phyloP scores from a whole-genome alignment of 1,140 invertebrate genomes.

The Listronotus oregonensis region DNA sequence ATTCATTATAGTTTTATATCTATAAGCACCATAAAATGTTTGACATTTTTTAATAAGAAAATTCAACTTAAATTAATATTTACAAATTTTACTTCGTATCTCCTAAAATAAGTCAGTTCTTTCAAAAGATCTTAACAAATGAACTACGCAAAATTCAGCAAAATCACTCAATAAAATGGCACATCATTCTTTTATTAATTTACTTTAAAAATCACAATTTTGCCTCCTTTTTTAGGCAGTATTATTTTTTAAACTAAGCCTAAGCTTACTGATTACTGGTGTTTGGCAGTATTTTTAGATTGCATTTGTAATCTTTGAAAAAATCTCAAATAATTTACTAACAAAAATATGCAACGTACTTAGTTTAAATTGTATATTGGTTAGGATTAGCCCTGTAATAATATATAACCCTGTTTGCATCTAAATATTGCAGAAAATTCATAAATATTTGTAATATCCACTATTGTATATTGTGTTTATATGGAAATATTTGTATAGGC shows the following conservation, averaged over 20 bases:
- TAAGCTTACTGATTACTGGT: slow-evolving; percentile 4
- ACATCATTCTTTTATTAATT: slow-evolving; percentile 28
- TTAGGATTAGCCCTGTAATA: no score
- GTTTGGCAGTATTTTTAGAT: slow-evolving; percentile 8
- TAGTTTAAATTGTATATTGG: no score
- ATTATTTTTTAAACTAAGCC: slow-evolving; percentile 18
- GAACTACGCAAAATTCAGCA: slow-evolving; percentile 22
- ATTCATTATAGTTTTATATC: slow-evolving; percentile 36
- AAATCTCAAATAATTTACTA: no score
- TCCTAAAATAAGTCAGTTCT: slow-evolving; percentile 14
- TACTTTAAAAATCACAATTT: slow-evolving; percentile 32
- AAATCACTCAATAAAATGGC: slow-evolving; percentile 40
- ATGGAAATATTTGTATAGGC: neutral
- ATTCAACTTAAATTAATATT: slow-evolving; percentile 38
- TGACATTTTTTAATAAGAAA: slow-evolving; percentile 46
- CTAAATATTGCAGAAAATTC: slow-evolving; percentile 8
- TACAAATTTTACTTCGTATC: slow-evolving; percentile 29
- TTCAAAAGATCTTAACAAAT: slow-evolving; percentile 10
- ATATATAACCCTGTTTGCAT: neutral
- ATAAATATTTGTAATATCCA: slow-evolving; percentile 24
- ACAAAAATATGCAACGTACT: no score
- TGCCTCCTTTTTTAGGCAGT: slow-evolving; percentile 24
- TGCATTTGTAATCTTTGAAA: no score
- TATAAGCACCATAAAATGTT: slow-evolving; percentile 52
- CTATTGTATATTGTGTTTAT: slow-evolving; percentile 4